Base-by-base conservation (phyloP, 2,113 vertebrate species). In the Lepidothrix coronata region DNA sequence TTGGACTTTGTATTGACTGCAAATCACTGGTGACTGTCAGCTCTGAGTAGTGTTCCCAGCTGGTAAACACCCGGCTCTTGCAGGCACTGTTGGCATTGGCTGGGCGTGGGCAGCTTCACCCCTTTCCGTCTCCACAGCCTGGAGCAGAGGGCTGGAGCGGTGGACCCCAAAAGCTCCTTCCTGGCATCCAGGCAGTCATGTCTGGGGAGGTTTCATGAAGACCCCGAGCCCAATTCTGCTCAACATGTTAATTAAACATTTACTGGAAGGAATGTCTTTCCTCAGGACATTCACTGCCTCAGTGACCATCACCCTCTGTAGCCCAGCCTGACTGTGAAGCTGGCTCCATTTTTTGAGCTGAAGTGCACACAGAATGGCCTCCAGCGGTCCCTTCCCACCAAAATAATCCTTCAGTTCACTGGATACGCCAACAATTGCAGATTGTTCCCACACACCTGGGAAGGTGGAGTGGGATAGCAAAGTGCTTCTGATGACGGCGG, bases 351-450 rank as follows among this genome's bases (percentile, higher is more conserved):
- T 46, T n/a, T 17, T 15, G 71, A 76, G 54, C 23, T 13, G 24
- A 2, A 14, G 7, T 1, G 9, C 6, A 12, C 61, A 6, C 17
- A 43, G 39, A 9, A 24, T 1, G 1, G 48, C 39, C 20, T 48
- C 54, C 35, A 19, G 70, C 8, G 11, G 9, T 4, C 39, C 16
- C 48, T 59, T 83, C 63, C n/a, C 62, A 44, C 39, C 0, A 1
- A 52, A 65, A 31, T 0, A 2, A 28, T 9, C 58, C 49, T 24
- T n/a, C 11, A 3, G 2, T 16, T 67, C 27, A 24, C 67, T 14
- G 48, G 12, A 6, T 21, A 12, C 1, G 1, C 44, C 31, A 11
- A 5, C 4, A 41, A 8, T 0, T 6, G n/a, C 2, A 0, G 72
- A 22, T 54, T 41, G 39, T 41, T 41, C 39, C 39, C 68, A 23